A percentile compares a stretch with the other conserved stretches of the same genome.
Evolutionary conservation across 1,140 invertebrate species (phyloP).

Genomic region (Bombus confusus): DNA sequence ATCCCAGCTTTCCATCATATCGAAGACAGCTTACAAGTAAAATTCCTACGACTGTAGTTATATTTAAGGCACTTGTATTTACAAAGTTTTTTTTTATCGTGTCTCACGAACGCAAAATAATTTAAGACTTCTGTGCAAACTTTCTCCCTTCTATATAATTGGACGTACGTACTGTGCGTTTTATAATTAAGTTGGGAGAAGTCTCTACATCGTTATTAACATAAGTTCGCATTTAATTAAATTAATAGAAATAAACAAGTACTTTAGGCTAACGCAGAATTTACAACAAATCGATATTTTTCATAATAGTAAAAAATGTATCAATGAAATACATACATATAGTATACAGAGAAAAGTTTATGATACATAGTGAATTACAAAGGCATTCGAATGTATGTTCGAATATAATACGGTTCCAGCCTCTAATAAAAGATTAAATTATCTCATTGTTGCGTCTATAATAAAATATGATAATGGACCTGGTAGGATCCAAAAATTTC

Average conservation of each 20-base stretch:
- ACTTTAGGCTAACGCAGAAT: conserved; percentile 18
- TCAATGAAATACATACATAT: conserved; percentile 2
- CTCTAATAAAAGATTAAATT: too few species aligned
- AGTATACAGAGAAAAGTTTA: conserved; percentile 11
- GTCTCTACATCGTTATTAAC: not conserved
- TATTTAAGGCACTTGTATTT: conserved; percentile 78
- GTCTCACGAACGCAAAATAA: conserved; percentile 3
- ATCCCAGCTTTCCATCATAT: not conserved
- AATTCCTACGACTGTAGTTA: conserved; percentile 26
- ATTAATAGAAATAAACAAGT: conserved; percentile 30
- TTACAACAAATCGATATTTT: conserved; percentile 31
- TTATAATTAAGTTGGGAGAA: conserved; percentile 4
- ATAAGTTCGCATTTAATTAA: conserved; percentile 19
- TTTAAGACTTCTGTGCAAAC: conserved; percentile 16
- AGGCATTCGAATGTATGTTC: not conserved
- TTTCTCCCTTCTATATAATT: not conserved
- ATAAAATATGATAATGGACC: too few species aligned
- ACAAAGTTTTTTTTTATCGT: conserved; percentile 55
- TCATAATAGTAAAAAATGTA: not conserved
- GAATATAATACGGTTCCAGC: not conserved
- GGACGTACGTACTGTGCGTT: not conserved
- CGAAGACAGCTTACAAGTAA: not conserved
- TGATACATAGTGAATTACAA: conserved; percentile 12
- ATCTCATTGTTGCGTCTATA: too few species aligned
- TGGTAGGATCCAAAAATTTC: too few species aligned